Evolutionary conservation across 2,113 vertebrate genomes (phyloP).

Genomic region (Pyxicephalus adspersus): DNA sequence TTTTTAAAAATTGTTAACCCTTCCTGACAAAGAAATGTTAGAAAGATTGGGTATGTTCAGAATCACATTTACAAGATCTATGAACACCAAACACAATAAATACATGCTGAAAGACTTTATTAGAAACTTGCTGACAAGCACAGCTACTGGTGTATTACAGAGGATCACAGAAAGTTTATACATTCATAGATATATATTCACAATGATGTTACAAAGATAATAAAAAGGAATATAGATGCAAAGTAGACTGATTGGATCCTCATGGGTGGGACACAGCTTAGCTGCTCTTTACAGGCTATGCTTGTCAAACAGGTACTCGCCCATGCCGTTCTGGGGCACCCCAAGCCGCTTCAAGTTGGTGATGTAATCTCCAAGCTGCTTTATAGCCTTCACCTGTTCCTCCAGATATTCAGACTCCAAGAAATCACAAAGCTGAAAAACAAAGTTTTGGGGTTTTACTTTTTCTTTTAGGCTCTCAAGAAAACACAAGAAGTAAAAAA

Average conservation of each 20-base stretch:
- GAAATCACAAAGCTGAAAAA: constrained; percentile 59
- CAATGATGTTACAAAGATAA: no score
- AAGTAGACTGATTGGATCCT: background rate
- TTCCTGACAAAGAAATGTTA: no score
- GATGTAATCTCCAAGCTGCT: constrained; percentile 73
- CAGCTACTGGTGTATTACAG: background rate
- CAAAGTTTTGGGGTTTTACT: no score
- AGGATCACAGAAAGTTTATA: no score
- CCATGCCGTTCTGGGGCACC: constrained; percentile 48
- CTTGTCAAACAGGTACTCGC: constrained; percentile 66
- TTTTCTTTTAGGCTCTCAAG: no score
- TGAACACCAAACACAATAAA: no score
- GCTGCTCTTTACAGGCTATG: constrained; percentile 65
- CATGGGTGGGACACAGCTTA: constrained; percentile 58
- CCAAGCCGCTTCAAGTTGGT: constrained; percentile 76
- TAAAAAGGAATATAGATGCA: constrained; percentile 44
- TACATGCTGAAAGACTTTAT: constrained; percentile 14
- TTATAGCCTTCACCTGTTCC: constrained; percentile 56
- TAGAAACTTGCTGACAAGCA: constrained; percentile 48
- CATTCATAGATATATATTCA: background rate
- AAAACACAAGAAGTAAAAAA: no score
- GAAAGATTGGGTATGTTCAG: no score
- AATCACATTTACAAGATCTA: no score
- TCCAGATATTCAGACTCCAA: constrained; percentile 63
- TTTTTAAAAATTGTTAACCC: no score